Base-by-base conservation (phyloP, 2,888 invertebrate genomes). In the Drosophila nr. fundita region DNA sequence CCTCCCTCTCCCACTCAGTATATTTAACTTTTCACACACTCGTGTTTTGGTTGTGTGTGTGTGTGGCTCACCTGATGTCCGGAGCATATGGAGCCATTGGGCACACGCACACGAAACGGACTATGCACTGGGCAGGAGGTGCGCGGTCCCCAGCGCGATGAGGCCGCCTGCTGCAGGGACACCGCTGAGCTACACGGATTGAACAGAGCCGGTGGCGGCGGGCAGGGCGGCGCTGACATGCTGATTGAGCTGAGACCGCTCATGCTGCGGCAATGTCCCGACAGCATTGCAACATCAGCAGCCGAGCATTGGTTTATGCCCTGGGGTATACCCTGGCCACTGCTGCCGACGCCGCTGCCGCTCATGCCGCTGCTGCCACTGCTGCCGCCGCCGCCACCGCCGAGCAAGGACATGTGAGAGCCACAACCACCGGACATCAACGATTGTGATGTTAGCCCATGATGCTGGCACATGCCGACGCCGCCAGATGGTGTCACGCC, bases 81-180 rank as follows among this genome's bases (percentile, higher is more conserved):
- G 78, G 93, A 93, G 86, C 93, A 93, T 80, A 93, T 92, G 63
- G 93, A 93, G 86, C 93, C 93, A 80, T 93, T 93, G 76, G 93
- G 93, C 80, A 93, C 93, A 76, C 93, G 92, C 76, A 93, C 92
- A 78, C 93, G 92, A 89, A 93, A 93, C 78, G 93, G 93, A 90
- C 93, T 93, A 90, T 93, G 93, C 80, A 93, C 92, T 77, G 93
- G 93, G 89, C 93, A 93, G 73, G 93, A 93, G 81, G 93, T 93
- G 83, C 93, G 90, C 66, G 93, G 93, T 75, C 93, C 93, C 93
- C 93, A 93, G 78, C 93, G 91, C 62, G 93, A 93, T 48, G 92
- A 91, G 62, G 92, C 73, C 58, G 85, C 83, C 73, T 87, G 93
- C 64, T 92, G 93, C 88, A 93, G 90, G 86, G 93, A 92, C 90